Evolutionary conservation across 2,888 invertebrate species (phyloP), one percentile per base, ranked within the genome.

Genomic region (Pollenia angustigena): DNA sequence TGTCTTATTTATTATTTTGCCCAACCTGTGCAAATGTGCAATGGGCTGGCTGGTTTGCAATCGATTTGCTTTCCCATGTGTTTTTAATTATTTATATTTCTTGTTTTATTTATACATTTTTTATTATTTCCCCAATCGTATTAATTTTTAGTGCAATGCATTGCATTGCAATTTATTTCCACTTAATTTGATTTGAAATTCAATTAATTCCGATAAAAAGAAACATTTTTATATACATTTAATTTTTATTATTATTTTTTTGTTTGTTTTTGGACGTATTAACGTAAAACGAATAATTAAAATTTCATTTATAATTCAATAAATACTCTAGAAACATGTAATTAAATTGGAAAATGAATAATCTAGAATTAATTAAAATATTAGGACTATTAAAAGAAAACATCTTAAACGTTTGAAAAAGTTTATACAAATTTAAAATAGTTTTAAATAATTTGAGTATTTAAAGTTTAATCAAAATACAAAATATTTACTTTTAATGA

Each of bases 101-200:
- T 18, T 66, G 4, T n/a, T 46, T 8, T 40, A 56, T 46, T 58
- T 23, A 14, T 72, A 40, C 46, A 66, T 54, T 78, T 56, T 56
- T 68, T 40, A 9, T 32, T 40, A 79, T 79, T 69, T 48, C 14
- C 18, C 46, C 58, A 42, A 52, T 44, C 40, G 52, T n/a, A 18
- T 58, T 40, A 69, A 69, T 18, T 69, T 79, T 68, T 69, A 18
- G 40, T 69, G 69, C 58, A 60, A 50, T 74, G 48, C 48, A 64
- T 18, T 52, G 18, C 32, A 72, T 40, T 64, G 52, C 14, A 11
- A 3, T 76, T 60, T 50, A 58, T 60, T 83, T 71, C 69, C 62
- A 62, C 71, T 71, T 64, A 71, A 83, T 78, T 83, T 64, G n/a
- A 62, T 56, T 56, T 71, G 54, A 64, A 78, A 71, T 71, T 71